A percentile compares a stretch with the other conserved stretches of the same genome.
These are phyloP conservation scores for Leptinotarsa lineolata DNA, from an alignment of 1,140 invertebrate genomes.

Conservation along the genomic window DNA sequence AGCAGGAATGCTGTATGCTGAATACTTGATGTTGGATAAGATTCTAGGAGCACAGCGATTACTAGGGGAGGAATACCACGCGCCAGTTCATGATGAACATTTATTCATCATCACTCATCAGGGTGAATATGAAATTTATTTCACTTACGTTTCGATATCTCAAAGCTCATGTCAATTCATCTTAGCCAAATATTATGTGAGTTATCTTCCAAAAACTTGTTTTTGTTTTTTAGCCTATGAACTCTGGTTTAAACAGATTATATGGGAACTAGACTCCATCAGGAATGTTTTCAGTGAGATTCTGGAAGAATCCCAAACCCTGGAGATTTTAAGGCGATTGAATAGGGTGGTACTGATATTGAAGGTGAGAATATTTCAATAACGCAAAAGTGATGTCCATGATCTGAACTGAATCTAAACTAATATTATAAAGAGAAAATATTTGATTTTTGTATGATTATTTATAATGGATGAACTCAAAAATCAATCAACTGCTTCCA, in stretches of 20 bases:
- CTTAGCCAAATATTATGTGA: too few species aligned
- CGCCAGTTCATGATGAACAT: slow-evolving; percentile 93
- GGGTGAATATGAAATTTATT: slow-evolving; percentile 66
- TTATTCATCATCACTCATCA: slow-evolving; percentile 97
- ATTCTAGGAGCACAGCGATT: slow-evolving; percentile 84
- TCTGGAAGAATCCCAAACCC: slow-evolving; percentile 88
- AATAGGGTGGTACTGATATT: slow-evolving; percentile 92
- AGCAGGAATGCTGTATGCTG: slow-evolving; percentile 79
- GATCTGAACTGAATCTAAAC: too few species aligned
- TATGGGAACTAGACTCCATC: slow-evolving; percentile 95
- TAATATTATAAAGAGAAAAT: too few species aligned
- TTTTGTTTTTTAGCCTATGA: slow-evolving; percentile 83
- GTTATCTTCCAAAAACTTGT: too few species aligned
- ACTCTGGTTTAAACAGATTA: slow-evolving; percentile 99
- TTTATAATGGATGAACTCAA: too few species aligned
- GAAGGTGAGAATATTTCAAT: slow-evolving; percentile 70
- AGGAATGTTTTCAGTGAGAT: slow-evolving; percentile 77
- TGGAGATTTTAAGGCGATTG: slow-evolving; percentile 90
- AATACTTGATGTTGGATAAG: slow-evolving; percentile 89
- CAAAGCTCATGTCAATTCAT: neutral
- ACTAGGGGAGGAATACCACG: slow-evolving; percentile 72
- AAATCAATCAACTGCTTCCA: too few species aligned
- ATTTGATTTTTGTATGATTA: too few species aligned
- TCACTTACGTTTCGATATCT: neutral
- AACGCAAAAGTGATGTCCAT: too few species aligned